These are phyloP conservation scores for Serinus canaria DNA, from an alignment of 2,113 vertebrate species.

Conservation along the genomic window DNA sequence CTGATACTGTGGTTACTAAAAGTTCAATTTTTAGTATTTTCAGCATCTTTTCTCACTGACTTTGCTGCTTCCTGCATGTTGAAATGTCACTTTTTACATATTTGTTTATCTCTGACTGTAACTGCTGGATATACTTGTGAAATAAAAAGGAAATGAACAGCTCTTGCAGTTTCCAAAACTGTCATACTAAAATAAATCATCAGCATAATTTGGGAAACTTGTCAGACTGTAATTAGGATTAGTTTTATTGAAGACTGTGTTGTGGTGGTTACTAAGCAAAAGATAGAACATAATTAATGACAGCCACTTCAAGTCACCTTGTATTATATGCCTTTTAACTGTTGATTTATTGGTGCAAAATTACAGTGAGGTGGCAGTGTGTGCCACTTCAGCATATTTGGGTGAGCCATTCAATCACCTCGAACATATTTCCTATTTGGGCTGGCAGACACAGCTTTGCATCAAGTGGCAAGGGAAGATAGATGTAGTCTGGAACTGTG, in stretches of 20 bases:
- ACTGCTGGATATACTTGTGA: background rate
- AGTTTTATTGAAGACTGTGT: slow-evolving; percentile 51
- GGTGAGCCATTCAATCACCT: background rate
- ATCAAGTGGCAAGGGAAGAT: background rate
- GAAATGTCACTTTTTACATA: background rate
- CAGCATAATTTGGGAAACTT: slow-evolving; percentile 42
- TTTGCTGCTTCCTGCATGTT: background rate
- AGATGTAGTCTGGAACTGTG: background rate
- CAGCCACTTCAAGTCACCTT: slow-evolving; percentile 40
- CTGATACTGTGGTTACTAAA: background rate
- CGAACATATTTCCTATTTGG: background rate
- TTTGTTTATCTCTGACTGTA: slow-evolving; percentile 10
- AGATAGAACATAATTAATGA: slow-evolving; percentile 29
- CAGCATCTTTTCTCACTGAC: background rate
- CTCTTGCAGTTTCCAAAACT: background rate
- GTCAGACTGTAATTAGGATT: slow-evolving; percentile 51
- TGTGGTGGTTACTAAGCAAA: slow-evolving; percentile 49
- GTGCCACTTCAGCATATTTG: slow-evolving; percentile 30
- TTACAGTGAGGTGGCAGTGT: background rate
- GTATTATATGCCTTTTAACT: slow-evolving; percentile 42
- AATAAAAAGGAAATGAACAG: background rate
- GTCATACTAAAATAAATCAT: slow-evolving; percentile 47
- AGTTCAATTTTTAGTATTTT: background rate
- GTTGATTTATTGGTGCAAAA: slow-evolving; percentile 42
- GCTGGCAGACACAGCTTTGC: background rate